Base-by-base conservation (phyloP, 2,797 vertebrate species). In the Anguilla megastoma region DNA sequence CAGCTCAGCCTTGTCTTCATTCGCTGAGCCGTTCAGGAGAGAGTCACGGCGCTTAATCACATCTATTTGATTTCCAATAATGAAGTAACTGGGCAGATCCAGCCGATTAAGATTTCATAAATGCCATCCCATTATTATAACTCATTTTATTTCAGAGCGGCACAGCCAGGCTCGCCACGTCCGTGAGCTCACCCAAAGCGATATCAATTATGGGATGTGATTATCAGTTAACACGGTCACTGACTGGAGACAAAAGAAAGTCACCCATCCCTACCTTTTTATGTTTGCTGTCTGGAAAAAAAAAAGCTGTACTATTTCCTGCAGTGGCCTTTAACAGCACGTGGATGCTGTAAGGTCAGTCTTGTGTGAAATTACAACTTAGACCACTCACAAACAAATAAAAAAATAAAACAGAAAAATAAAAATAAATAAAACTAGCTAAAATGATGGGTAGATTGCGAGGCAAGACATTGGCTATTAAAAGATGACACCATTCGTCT, bases 321-420 rank as follows among this genome's bases (percentile, higher is more conserved):
- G 79, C 79, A 24, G 45, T 82, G 79, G 79, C 54, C 52, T 30
- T 56, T 58, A 85, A 58, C 50, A 33, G 83, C n/a, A 21, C 27
- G 18, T n/a, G 41, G 50, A 50, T 24, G 21, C 24, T 50, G 41
- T 83, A 48, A 33, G 80, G 58, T 21, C 80, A 87, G 58, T 69
- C 58, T 82, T 82, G 82, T 87, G 60, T 87, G 76, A 87, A 83
- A 30, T 87, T 66, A 84, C 45, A 60, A 52, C 41, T 87, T 24
- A 87, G 79, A 58, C 36, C 79, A 79, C 48, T 86, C 36, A n/a
- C 8, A 66, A 50, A 86, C 45, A 45, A 82, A 14, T 58, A 18
- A 63, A 63, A 63, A 60, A n/a, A 24, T 8, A 27, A 69, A 27
- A 18, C 2, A 16, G 56, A 58, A 58, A 58, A 58, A 58, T 58